Evolutionary conservation across 2,888 invertebrate species (phyloP), one percentile per base, ranked within the genome.

Genomic region (Caenorhabditis sp.): DNA sequence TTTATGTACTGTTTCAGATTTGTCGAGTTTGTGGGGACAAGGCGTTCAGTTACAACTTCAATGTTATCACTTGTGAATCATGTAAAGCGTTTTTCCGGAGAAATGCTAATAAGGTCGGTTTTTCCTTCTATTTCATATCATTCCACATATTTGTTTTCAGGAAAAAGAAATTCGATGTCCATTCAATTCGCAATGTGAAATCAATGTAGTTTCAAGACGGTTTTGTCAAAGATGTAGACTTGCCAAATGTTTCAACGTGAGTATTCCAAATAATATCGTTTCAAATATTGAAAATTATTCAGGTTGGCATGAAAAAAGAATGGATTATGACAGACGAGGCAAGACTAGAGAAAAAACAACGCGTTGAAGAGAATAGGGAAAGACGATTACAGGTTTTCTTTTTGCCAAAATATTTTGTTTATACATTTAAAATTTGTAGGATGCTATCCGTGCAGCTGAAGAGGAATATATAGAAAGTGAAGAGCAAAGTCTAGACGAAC

Each of bases 161-260:
- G 76, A 83, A 50, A 77, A 85, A 78, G 86, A 86, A 57, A 84
- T 87, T 52, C 82, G 79, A 70, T 86, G 86, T 60, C 85, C 86
- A 12, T 86, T 86, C 69, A 83, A 81, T 63, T 83, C 83, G 56
- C 66, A 80, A 21, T 86, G 86, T 59, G 85, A 86, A 36, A 85
- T 86, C 59, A 86, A 84, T 67, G 67, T 78, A 31, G 81, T 85
- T 2, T 97, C 97, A 0, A 90, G 97, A 58, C 91, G 97, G 20
- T 97, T 97, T 88, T 97, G 97, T 88, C 96, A 97, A 86, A 93
- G 93, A 90, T 97, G 97, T 89, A 92, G 97, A 0, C 90, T 97
- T 62, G 93, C 93, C 86, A 97, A 97, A 88, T 97, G 97, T 88
- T 92, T 96, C 78, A 89, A 91, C 1, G 83, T 82, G 38, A 67